phyloP scores from a whole-genome alignment of 2,888 invertebrate species.

The Archaeoteleia sp. region DNA sequence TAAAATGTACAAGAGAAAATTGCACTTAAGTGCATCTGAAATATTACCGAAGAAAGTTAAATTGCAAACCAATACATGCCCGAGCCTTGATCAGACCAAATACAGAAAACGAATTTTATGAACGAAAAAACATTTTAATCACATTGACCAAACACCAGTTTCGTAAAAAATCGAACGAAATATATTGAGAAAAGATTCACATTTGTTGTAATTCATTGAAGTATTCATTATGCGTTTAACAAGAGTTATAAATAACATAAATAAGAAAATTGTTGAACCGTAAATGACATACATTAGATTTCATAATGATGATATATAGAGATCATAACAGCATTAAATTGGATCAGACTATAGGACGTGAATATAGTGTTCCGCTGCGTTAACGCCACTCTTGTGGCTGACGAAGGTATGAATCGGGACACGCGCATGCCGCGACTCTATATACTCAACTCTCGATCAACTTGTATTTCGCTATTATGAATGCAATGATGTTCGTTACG shows the following conservation, averaged over 20 bases:
- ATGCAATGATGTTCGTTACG: conserved; percentile 23
- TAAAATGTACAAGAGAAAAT: conserved; percentile 20
- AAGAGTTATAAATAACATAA: conserved; percentile 1
- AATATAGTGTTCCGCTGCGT: conserved; percentile 38
- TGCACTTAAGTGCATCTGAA: not conserved
- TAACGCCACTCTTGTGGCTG: conserved; percentile 28
- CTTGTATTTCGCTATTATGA: conserved; percentile 22
- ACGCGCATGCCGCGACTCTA: conserved; percentile 2
- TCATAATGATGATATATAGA: conserved; percentile 8
- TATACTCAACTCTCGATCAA: conserved; percentile 13
- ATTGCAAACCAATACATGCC: too few species aligned
- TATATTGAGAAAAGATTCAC: too few species aligned
- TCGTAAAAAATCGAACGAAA: too few species aligned
- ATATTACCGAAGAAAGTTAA: not conserved
- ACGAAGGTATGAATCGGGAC: conserved; percentile 23
- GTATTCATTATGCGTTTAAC: too few species aligned
- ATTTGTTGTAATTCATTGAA: not conserved
- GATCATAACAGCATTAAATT: conserved; percentile 16
- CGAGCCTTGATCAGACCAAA: too few species aligned
- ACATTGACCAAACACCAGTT: too few species aligned
- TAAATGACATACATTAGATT: conserved; percentile 17
- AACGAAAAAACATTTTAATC: too few species aligned
- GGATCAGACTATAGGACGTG: conserved; percentile 29
- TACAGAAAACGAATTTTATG: too few species aligned
- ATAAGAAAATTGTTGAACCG: conserved; percentile 19